Evolutionary conservation across 2,888 invertebrate genomes (phyloP), one percentile per base, ranked within the genome.

Genomic region (Eristalinus aeneus): DNA sequence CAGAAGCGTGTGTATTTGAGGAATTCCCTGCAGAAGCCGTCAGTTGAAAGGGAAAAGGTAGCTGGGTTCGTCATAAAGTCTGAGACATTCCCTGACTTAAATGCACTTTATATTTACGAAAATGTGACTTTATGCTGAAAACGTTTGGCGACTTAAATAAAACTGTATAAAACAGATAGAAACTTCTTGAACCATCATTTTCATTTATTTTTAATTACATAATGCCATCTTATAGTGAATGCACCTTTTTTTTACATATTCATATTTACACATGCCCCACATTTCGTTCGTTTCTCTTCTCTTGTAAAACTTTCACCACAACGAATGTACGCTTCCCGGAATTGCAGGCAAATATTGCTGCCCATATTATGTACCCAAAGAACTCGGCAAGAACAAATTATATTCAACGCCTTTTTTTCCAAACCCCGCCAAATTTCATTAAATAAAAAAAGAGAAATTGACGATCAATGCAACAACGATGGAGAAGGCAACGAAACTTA

Each of bases 261-360:
- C 16, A 61, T 60, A 9, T 60, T 10, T 67, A 53, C 46, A 53
- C 46, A 63, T 63, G 63, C 9, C 46, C 46, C 31, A 46, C 27
- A 27, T 65, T 46, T 31, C 27, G 27, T 27, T 11, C 34, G 11
- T 12, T 23, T 36, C 36, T 16, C 1, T 63, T 34, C 4, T 64
- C 10, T 65, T 53, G 32, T 34, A 53, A 72, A 63, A 72, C 72
- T 72, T 72, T 72, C 72, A 32, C 72, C 61, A 10, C 54, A 64
- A 64, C 16, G 46, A 16, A 39, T 39, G 39, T 39, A 46, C 16
- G 8, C 2, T 16, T n/a, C n/a, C n/a, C 16, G 16, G 46, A 46
- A 16, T 8, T 39, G 39, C 39, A 39, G n/a, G 4, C 46, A 9
- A 16, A 46, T 16, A 8, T n/a, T 16, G 4, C 2, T 8, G n/a